These are phyloP conservation scores for Lagenorhynchus albirostris DNA, from an alignment of 2,113 vertebrate genomes.

Conservation along the genomic window DNA sequence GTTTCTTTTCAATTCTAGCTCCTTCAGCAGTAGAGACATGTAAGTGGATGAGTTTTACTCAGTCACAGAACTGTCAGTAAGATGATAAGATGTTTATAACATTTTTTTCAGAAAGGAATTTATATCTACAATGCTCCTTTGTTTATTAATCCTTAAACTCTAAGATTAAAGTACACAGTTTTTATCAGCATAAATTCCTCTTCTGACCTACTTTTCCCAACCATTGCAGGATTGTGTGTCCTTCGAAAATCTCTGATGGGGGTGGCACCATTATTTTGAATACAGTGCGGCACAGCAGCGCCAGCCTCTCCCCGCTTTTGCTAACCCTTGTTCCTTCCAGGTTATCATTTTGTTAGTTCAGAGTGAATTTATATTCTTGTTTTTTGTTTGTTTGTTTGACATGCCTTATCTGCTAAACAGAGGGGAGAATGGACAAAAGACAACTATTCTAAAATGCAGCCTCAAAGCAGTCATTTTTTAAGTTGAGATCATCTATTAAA, in stretches of 20 bases:
- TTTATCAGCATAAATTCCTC: neutral
- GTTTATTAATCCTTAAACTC: slow-evolving; percentile 50
- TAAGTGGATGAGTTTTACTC: neutral
- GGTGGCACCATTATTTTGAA: neutral
- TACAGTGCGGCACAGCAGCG: neutral
- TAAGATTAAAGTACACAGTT: neutral
- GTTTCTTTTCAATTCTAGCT: neutral
- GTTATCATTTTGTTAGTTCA: neutral
- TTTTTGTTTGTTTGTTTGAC: neutral
- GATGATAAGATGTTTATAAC: neutral
- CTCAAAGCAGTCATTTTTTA: neutral
- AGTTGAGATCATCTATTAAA: neutral
- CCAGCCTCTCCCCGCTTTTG: neutral
- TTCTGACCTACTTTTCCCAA: neutral
- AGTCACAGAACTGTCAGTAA: neutral
- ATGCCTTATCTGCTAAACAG: neutral
- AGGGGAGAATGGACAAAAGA: neutral
- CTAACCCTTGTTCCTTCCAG: neutral
- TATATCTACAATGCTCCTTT: neutral
- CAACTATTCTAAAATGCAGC: neutral
- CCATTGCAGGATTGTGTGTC: neutral
- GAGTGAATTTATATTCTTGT: neutral
- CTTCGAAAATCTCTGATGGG: neutral
- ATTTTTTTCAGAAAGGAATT: neutral
- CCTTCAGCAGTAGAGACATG: neutral